Evolutionary conservation across 1,140 invertebrate species (phyloP), one percentile per base, ranked within the genome.

Genomic region (Neomicropteryx cornuta): DNA sequence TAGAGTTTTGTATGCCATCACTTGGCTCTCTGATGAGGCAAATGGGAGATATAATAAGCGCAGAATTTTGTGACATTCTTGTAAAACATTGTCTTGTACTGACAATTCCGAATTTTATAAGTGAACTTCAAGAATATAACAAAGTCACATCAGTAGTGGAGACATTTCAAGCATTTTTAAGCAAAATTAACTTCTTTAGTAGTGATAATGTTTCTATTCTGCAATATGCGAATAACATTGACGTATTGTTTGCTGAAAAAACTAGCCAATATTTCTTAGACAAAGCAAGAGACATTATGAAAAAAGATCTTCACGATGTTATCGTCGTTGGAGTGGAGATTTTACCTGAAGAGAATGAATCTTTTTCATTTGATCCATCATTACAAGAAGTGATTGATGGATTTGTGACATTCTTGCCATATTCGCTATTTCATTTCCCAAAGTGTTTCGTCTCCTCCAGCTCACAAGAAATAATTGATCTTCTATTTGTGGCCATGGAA

Each of bases 221-320:
- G 4, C 68, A 81, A 29, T 91, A 87, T 54, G 72, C 79, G 2
- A 70, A 75, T 19, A 80, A 89, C 60, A 77, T 92, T 24, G 81
- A 90, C 51, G 61, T 74, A 4, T 60, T 88, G 17, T 91, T 86
- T 62, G 77, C 83, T 22, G 75, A 83, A 45, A 85, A 87, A 56
- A 79, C 83, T 36, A 81, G 81, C 48, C 72, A 81, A 48, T 72
- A 80, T 38, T 78, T 87, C 30, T 51, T 87, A 18, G 71, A 75
- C 19, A 72, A 66, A 44, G 85, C 87, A 1, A 65, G 77, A 28
- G 66, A 63, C 43, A 76, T 93, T 17, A 86, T 91, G 70, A 77
- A 78, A 38, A 80, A 83, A 51, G 84, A 92, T 58, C 65, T 93
- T 20, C 83, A 88, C 53, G 75, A 82, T 41, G 81, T 82, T 33